Evolutionary conservation across 2,888 invertebrate species (phyloP), one percentile per base, ranked within the genome.

Genomic region (Catocala sponsa): DNA sequence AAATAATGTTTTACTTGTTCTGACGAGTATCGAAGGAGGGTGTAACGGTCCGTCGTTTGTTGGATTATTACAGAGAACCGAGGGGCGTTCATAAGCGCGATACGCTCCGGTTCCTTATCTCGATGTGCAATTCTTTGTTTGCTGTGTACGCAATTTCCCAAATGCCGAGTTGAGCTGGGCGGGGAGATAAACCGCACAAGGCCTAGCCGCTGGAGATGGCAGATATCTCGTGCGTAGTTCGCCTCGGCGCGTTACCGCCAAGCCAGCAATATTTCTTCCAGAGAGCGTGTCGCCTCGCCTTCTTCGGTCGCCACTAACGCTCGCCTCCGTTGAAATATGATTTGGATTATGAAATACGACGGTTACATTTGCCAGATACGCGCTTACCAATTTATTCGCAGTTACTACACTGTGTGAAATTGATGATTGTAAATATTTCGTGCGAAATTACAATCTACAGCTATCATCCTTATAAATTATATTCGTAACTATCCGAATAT

Each of bases 91-190:
- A 80, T 83, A 84, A 80, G 78, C 81, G 80, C 80, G 87, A 88
- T 87, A 87, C 84, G 84, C 83, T 83, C 76, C 79, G 84, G 76
- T 82, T 80, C 80, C 85, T 90, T 91, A 92, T 92, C 91, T 84
- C 70, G 81, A 80, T 83, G 83, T 84, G 89, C 87, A 88, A 89
- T 92, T 89, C 91, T 91, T 91, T 92, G 92, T 93, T 91, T 90
- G 89, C 84, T 78, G 84, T 86, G 86, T 88, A 88, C 91, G 90
- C 91, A 90, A 91, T 91, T 90, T 90, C 91, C 88, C 84, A 88
- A 89, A 89, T 86, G 88, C 81, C 79, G 74, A 81, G 79, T 79
- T 80, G 82, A 79, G 76, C 72, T 79, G 69, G 76, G 74, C 76
- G 78, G 70, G 72, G 81, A 88, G 89, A 91, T 91, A 91, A 91